Evolutionary conservation across 1,140 invertebrate species (phyloP), one percentile per base, ranked within the genome.

Genomic region (Doryteuthis pealeii): DNA sequence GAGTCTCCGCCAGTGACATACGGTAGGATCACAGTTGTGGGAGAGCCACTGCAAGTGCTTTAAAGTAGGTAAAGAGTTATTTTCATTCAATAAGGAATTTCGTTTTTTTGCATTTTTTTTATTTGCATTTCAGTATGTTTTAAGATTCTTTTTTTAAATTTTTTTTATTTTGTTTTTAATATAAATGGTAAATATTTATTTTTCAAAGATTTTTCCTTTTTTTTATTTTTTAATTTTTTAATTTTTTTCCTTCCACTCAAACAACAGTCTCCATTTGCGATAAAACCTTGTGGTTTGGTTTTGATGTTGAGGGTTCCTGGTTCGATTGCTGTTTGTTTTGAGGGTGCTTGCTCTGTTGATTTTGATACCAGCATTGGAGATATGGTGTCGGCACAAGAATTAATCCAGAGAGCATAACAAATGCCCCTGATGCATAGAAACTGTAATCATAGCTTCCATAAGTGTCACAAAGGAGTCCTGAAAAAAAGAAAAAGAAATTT

Each of bases 391-490:
- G 28, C 6, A 81, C 76, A 15, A 81, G 49, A 1, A 81, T 68
- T 18, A 79, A 26, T 6, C 83, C 83, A 28, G 81, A 78, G 33
- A 80, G 2, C 15, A 78, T 74, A 35, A 83, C 77, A 73, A 78
- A 82, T 0, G 74, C 65, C 3, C 83, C 83, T 30, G 79, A 76
- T 32, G 76, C 43, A 49, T 78, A 79, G 58, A 83, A 84, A 0
- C 79, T 79, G 30, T 73, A 35, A 65, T 82, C 74, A 62, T 84
- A 84, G 49, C 65, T 75, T 12, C 80, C 79, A 31, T 76, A 78
- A 6, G 31, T 62, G 66, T 84, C 83, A 71, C 69, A 79, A 22
- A 84, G 72, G 72, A 75, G 80, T n/a, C 83, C 83, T 84, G 72
- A 22, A 76, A 71, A 69, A 2, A 65, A 49, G 74, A 72, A 62